phyloP scores from a whole-genome alignment of 1,140 invertebrate genomes.

The Helicoverpa zea region DNA sequence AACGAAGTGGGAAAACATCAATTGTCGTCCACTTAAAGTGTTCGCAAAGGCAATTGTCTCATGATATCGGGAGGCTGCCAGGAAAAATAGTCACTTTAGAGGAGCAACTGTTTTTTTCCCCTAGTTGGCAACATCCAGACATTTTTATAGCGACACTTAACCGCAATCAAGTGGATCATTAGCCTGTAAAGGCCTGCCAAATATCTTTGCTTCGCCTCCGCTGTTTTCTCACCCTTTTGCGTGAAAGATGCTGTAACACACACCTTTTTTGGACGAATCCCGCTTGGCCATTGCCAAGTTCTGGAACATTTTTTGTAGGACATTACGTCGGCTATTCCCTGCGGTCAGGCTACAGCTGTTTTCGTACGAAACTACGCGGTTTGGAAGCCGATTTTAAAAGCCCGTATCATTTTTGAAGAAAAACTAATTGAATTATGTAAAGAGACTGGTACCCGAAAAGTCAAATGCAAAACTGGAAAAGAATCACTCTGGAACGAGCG shows the following conservation, averaged over 20 bases:
- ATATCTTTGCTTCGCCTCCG: constrained; percentile 77
- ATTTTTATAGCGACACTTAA: constrained; percentile 84
- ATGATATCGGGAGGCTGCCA: constrained; percentile 80
- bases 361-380: constrained; percentile 54
- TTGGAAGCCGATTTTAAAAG: constrained; percentile 47
- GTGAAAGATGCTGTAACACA: constrained; percentile 76
- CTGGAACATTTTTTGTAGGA: constrained; percentile 63
- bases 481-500: constrained; percentile 64
- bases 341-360: constrained; percentile 48
- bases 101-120: constrained; percentile 79
- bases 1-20: constrained; percentile 71
- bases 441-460: constrained; percentile 60
- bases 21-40: constrained; percentile 74
- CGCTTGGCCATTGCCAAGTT: constrained; percentile 72
- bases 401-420: constrained; percentile 53
- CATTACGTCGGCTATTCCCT: constrained; percentile 54
- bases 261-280: constrained; percentile 79
- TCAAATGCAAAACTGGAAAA: constrained; percentile 69
- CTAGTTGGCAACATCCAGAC: constrained; percentile 83
- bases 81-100: constrained; percentile 83
- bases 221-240: constrained; percentile 79
- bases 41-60: constrained; percentile 81
- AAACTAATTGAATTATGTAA: constrained; percentile 68
- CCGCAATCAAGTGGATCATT: constrained; percentile 85
- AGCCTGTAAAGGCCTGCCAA: constrained; percentile 84